Conservation (phyloP, 2,888 invertebrate genomes). For the Temnothorax rugatulus region DNA sequence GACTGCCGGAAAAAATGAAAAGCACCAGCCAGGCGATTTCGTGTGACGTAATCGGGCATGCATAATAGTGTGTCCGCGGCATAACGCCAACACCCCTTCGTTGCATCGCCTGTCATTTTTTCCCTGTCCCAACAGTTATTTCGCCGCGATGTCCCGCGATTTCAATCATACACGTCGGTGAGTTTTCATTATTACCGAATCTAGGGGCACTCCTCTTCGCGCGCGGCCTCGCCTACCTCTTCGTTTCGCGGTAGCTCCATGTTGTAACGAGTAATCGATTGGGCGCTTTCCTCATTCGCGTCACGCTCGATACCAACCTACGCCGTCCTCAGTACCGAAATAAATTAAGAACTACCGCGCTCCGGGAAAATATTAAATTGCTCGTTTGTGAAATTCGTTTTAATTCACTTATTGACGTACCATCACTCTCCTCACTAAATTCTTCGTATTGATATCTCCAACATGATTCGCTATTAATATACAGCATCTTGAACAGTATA, state of each 20-base stretch:
- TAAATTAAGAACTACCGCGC: constrained; percentile 73
- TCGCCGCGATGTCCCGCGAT: constrained; percentile 76
- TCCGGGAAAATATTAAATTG: constrained; percentile 23
- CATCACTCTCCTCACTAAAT: neutral
- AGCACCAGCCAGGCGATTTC: constrained; percentile 60
- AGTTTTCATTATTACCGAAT: constrained; percentile 84
- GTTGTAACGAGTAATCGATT: constrained; percentile 79
- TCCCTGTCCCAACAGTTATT: constrained; percentile 73
- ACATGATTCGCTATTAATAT: neutral
- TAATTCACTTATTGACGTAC: neutral
- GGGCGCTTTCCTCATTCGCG: constrained; percentile 53
- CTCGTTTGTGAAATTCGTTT: constrained; percentile 1
- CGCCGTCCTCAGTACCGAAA: constrained; percentile 64
- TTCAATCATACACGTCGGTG: constrained; percentile 84
- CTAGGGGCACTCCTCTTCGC: constrained; percentile 77
- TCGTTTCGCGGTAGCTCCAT: constrained; percentile 66
- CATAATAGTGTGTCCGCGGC: constrained; percentile 72
- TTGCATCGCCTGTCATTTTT: constrained; percentile 57
- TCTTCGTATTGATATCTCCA: neutral
- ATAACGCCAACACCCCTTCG: constrained; percentile 57
- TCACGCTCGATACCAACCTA: constrained; percentile 64
- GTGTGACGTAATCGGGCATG: constrained; percentile 73
- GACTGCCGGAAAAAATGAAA: constrained; percentile 32
- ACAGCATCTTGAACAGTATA: neutral
- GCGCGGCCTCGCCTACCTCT: constrained; percentile 51